Evolutionary conservation across 2,113 vertebrate species (phyloP), one percentile per base, ranked within the genome.

Genomic region (Chaetorhynchus papuensis): DNA sequence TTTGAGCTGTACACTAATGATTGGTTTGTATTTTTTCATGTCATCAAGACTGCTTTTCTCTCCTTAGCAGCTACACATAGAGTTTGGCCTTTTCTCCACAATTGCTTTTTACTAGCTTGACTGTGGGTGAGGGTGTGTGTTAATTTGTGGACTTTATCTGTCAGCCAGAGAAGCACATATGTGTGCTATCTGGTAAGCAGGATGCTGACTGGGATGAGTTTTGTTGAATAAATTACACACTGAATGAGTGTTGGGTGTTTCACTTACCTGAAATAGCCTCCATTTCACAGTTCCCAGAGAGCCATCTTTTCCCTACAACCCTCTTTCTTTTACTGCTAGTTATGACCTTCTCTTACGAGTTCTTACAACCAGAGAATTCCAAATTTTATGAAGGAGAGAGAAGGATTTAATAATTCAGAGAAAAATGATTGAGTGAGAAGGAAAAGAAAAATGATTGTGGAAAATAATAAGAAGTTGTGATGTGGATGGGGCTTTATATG

Each of bases 251-350:
- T 88, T 21, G 22, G 90, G 7, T 68, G 94, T 95, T 97, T 97
- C 42, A 60, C 44, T 91, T 96, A 83, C 93, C 91, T 94, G 87
- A 83, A 96, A 95, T 72, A 93, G 88, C 78, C 78, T 96, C 84
- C 63, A 79, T 96, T 97, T 97, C 93, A 68, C 79, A 78, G 56
- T 93, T 92, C 76, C 87, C 22, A 6, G 42, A 81, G 59, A 86
- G n/a, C 90, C 79, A 69, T 85, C 13, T 92, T 95, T 95, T 97
- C 83, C 85, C 41, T 88, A 59, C 35, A 89, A 35, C 78, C 72
- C 61, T 90, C 61, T 94, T 92, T 89, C 88, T 91, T 94, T 93
- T 77, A 44, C 57, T 96, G 89, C 96, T 97, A 88, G 91, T 97
- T 93, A 90, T 90, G 94, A 91, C 83, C 61, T 94, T 90, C 86